Evolutionary conservation across 1,140 invertebrate genomes (phyloP).

Genomic region (Drosophila nebulosa): DNA sequence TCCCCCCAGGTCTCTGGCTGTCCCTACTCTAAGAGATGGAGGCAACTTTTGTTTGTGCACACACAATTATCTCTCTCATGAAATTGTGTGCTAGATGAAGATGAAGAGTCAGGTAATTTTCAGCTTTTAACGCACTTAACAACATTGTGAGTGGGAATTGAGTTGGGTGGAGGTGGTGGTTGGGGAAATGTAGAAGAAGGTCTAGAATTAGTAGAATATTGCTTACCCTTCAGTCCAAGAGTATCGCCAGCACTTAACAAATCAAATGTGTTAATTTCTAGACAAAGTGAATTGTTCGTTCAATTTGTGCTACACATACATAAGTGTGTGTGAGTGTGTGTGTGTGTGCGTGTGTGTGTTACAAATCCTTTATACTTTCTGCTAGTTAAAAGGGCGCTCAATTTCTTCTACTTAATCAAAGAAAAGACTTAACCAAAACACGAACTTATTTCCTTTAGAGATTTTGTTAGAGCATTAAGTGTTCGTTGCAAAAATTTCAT

Average conservation of each 20-base stretch:
- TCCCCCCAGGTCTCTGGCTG: background rate
- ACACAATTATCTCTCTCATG: slow-evolving; percentile 56
- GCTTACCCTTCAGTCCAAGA: slow-evolving; percentile 13
- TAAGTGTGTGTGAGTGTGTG: background rate
- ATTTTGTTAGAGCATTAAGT: slow-evolving; percentile 12
- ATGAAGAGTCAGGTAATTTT: slow-evolving; percentile 58
- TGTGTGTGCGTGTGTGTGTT: background rate
- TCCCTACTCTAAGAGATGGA: background rate
- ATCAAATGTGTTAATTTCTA: slow-evolving; percentile 41
- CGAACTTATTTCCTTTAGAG: too few relatives aligned
- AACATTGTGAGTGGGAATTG: background rate
- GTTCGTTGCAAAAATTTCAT: background rate
- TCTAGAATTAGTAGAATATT: slow-evolving; percentile 3
- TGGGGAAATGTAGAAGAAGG: background rate
- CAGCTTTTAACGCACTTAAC: slow-evolving; percentile 47
- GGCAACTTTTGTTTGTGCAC: slow-evolving; percentile 44
- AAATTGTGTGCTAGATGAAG: slow-evolving; percentile 24
- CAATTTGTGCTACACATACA: background rate
- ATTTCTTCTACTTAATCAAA: too few relatives aligned
- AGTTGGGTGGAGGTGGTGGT: too few relatives aligned
- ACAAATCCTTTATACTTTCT: too few relatives aligned
- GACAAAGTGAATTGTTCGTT: slow-evolving; percentile 10
- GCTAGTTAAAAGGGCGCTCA: too few relatives aligned
- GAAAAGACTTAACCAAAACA: too few relatives aligned
- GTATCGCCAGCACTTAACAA: slow-evolving; percentile 30